Percentiles rank a stretch among this genome's conserved stretches.
Evolutionary conservation across 2,797 vertebrate species (phyloP).

Genomic region (Schizothorax lantsangensis): DNA sequence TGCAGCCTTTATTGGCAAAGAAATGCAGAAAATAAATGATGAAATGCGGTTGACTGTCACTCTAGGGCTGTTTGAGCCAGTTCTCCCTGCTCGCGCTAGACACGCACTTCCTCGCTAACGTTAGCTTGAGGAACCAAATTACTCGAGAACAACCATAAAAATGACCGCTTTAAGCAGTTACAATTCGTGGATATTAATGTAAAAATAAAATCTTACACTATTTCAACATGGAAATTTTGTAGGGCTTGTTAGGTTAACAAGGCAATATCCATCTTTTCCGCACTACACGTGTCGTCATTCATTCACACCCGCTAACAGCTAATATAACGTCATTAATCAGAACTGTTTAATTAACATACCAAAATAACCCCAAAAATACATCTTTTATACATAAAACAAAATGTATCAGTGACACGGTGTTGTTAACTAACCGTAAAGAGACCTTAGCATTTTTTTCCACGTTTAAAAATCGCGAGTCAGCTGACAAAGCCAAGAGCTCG

Average conservation of each 20-base stretch:
- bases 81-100: constrained; percentile 20
- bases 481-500: constrained; percentile 50
- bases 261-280: neutral
- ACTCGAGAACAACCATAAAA: neutral
- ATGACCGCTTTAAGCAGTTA: neutral
- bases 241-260: neutral
- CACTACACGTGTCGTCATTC: constrained; percentile 55
- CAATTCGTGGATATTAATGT: neutral
- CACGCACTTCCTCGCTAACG: constrained; percentile 39
- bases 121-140: neutral
- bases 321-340: neutral
- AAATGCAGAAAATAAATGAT: neutral
- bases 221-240: neutral
- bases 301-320: constrained; percentile 37
- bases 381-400: neutral
- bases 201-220: neutral
- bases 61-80: constrained; percentile 39
- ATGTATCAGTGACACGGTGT: neutral
- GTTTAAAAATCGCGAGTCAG: constrained; percentile 8
- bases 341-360: neutral
- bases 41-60: constrained; percentile 11
- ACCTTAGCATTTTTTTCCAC: neutral
- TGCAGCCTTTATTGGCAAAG: constrained; percentile 22
- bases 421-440: neutral
- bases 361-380: neutral